Percentiles rank a stretch among this genome's conserved stretches.
phyloP scores from a whole-genome alignment of 2,888 invertebrate genomes.

The Ceramica pisi region DNA sequence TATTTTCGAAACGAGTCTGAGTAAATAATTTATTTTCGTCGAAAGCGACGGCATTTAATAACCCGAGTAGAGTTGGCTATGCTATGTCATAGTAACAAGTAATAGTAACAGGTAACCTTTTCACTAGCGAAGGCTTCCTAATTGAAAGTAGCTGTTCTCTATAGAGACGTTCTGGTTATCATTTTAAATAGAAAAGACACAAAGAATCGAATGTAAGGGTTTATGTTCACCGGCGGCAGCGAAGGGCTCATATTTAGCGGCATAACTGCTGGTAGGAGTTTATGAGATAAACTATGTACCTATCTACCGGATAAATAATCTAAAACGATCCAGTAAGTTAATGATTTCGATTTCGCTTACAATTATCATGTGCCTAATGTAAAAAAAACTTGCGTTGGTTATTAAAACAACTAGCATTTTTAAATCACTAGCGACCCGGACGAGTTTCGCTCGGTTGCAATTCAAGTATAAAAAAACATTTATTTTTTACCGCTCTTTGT shows the following conservation, averaged over 20 bases:
- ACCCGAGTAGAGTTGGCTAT: slow-evolving; percentile 22
- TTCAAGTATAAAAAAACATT: too few relatives aligned
- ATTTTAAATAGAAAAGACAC: slow-evolving; percentile 68
- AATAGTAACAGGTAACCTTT: slow-evolving; percentile 41
- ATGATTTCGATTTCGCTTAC: too few relatives aligned
- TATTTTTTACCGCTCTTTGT: too few relatives aligned
- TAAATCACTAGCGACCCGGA: too few relatives aligned
- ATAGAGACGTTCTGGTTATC: slow-evolving; percentile 63
- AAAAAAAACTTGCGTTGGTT: too few relatives aligned
- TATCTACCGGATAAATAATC: not conserved
- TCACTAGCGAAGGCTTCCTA: slow-evolving; percentile 49
- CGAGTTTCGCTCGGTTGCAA: too few relatives aligned
- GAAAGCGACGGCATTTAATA: slow-evolving; percentile 50
- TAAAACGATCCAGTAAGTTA: not conserved
- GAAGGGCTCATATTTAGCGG: not conserved
- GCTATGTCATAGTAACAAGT: slow-evolving; percentile 1
- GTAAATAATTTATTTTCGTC: slow-evolving; percentile 34
- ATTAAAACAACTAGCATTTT: too few relatives aligned
- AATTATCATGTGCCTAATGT: too few relatives aligned
- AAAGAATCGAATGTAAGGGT: slow-evolving; percentile 64
- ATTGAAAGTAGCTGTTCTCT: slow-evolving; percentile 65
- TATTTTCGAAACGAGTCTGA: slow-evolving; percentile 23
- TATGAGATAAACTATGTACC: not conserved
- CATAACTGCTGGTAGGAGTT: too few relatives aligned
- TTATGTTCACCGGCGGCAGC: slow-evolving; percentile 1